Evolutionary conservation across 2,888 invertebrate genomes (phyloP).

Genomic region (Ischnura elegans): DNA sequence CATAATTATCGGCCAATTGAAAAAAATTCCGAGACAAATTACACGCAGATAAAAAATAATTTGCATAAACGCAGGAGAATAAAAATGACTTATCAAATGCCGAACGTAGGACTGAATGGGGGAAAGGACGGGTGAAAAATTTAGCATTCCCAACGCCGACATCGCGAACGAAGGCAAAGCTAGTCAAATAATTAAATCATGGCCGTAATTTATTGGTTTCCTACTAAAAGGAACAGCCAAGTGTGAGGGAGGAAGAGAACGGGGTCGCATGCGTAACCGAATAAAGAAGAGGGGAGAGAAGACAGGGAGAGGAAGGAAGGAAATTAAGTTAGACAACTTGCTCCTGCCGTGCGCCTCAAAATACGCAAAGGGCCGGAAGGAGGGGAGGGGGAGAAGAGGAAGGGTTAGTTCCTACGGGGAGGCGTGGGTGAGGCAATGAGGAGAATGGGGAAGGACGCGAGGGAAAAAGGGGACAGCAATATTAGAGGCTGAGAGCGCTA

Average conservation of each 20-base stretch:
- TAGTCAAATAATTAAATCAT: not conserved
- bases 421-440: not conserved
- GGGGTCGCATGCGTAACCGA: not conserved
- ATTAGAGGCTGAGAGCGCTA: not conserved
- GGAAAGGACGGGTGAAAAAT: not conserved
- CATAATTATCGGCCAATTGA: too few species aligned
- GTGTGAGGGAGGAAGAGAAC: not conserved
- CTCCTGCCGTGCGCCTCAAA: not conserved
- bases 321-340: not conserved
- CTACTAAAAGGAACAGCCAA: not conserved
- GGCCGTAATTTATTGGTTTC: constrained; percentile 23
- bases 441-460: not conserved
- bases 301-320: not conserved
- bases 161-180: not conserved
- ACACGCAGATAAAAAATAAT: not conserved
- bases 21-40: too few species aligned
- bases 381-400: not conserved
- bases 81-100: not conserved
- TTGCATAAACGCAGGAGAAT: too few species aligned
- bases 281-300: not conserved
- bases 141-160: not conserved
- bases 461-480: not conserved
- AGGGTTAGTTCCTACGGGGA: not conserved
- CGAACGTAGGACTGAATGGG: not conserved
- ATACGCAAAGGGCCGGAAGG: not conserved